These are phyloP conservation scores for Ceraclea dissimilis DNA, from an alignment of 2,888 invertebrate species.

Conservation along the genomic window DNA sequence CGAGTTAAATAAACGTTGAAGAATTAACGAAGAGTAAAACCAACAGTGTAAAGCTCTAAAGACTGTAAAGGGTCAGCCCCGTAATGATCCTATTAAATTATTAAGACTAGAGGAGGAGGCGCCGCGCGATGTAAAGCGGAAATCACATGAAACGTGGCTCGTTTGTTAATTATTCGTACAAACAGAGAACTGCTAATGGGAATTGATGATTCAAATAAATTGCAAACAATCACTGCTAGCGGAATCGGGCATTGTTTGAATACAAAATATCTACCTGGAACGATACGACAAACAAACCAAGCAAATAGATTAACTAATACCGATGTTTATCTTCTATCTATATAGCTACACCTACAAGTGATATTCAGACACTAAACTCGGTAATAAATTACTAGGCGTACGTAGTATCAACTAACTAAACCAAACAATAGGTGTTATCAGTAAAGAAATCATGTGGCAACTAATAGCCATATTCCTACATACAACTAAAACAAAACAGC, in stretches of 20 bases:
- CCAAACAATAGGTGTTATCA: too few species aligned
- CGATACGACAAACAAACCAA: background rate
- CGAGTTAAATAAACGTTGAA: too few species aligned
- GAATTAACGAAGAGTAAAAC: too few species aligned
- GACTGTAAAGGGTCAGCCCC: background rate
- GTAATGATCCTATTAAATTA: slow-evolving; percentile 2
- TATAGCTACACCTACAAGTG: too few species aligned
- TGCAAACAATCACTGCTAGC: background rate
- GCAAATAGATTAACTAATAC: background rate
- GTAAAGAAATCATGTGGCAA: too few species aligned
- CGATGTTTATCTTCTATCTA: too few species aligned
- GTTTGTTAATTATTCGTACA: background rate
- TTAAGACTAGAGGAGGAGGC: background rate
- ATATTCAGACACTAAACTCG: too few species aligned
- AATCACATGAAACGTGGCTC: background rate
- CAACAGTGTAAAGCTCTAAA: too few species aligned
- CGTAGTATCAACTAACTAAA: too few species aligned
- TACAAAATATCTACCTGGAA: background rate
- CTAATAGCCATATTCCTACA: too few species aligned
- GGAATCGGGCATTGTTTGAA: background rate
- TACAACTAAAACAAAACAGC: too few species aligned
- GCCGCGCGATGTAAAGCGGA: slow-evolving; percentile 1
- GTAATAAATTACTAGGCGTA: too few species aligned
- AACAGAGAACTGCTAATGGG: background rate
- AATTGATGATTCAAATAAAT: slow-evolving; percentile 2